Evolutionary conservation across 2,797 vertebrate species (phyloP), one percentile per base, ranked within the genome.

Genomic region (Nasua narica): DNA sequence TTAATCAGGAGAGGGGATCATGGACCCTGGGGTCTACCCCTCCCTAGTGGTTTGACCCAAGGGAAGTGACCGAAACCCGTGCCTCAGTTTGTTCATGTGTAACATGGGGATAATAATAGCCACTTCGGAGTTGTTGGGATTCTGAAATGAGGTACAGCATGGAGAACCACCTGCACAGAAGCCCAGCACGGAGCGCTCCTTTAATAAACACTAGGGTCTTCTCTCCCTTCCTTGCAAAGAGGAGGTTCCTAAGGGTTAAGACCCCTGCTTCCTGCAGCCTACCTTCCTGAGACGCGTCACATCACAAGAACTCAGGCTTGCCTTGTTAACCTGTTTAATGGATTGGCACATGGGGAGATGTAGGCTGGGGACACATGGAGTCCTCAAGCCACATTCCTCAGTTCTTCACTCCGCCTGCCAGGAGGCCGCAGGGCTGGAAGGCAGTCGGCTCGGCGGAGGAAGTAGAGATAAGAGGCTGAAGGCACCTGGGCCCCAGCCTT

Each of bases 401-500:
- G 77, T 9, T 74, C 83, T 60, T 97, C 87, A 95, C 67, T 94
- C 89, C 4, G 23, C 92, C 50, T 86, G 81, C 88, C 79, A 1
- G 32, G 11, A 21, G 87, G 1, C 13, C 56, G 58, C n/a, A 67
- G 23, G 5, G 95, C 97, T 1, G 90, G 87, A 2, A 70, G 72
- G 54, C 97, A 98, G 81, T 97, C 97, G 2, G 84, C 94, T 21
- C 92, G 40, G 7, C 37, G 83, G 16, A 98, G 91, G 84, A 89
- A 83, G 52, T 97, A 97, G 23, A 96, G 60, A 11, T 96, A 96
- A 52, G 91, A 96, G n/a, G 89, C 95, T 0, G 98, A 97, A 37
- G 97, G 97, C 67, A 97, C 96, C 62, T 97, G 84, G 0, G 97
- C 93, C 0, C 97, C 97, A 0, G 69, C n/a, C 74, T 86, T 92